Evolutionary conservation across 53 echinoderm and acorn worm species (phyloP), one percentile per base, ranked within the genome.

Genomic region (Luidia sarsii): DNA sequence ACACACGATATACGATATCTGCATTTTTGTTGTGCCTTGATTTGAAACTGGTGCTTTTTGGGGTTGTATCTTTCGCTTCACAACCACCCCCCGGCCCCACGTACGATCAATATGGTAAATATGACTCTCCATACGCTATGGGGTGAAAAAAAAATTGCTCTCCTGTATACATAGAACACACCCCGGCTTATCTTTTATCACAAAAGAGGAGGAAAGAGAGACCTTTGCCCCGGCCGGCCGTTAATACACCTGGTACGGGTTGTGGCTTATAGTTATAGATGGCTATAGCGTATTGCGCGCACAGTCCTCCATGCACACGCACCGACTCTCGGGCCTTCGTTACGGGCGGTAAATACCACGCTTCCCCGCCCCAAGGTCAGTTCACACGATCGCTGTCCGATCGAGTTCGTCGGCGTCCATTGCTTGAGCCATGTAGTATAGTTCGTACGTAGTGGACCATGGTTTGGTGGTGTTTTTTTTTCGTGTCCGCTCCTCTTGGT

Each of bases 91-190:
- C 31, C 77, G 77, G 59, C 60, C 32, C 13, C 14, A 57, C 28
- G 46, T 61, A 46, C 77, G 33, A 77, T 77, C 77, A 61, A 77
- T 77, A 32, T 46, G 77, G 60, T 61, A 61, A 77, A 61, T 77
- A 77, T 45, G 33, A 55, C 77, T 48, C 61, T 60, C 77, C 45
- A 77, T 31, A 61, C 61, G 77, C 77, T 60, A 77, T 31, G 60
- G 19, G 57, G 59, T 30, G 39, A 60, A 60, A 43, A 41, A 21
- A n/a, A n/a, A n/a, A n/a, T n/a, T n/a, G n/a, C n/a, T n/a, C n/a
- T 33, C 77, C 77, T 77, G 75, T 75, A 75, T 77, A 77, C 77
- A 77, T 77, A 77, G 29, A 77, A 77, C 77, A 77, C 77, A 77
- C 77, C 77, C 77, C 60, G 62, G 60, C 77, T 77, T 77, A 77